phyloP scores from a whole-genome alignment of 2,888 invertebrate species.

The Lumbricus terrestris region DNA sequence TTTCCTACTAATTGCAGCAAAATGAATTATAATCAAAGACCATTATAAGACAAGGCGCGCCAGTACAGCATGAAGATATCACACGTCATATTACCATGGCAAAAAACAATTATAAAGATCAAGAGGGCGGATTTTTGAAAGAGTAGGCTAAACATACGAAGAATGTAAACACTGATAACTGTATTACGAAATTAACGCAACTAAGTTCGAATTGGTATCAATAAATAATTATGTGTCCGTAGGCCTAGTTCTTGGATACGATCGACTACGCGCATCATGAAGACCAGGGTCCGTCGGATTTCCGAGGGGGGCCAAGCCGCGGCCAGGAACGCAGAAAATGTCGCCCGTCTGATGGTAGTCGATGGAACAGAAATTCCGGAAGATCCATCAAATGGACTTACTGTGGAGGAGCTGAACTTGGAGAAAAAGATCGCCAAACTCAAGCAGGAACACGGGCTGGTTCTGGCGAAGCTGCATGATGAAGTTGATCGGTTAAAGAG shows the following conservation, averaged over 20 bases:
- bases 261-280: background rate
- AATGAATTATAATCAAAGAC: no score
- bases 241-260: background rate
- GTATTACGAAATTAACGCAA: background rate
- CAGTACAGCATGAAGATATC: background rate
- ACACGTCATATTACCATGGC: background rate
- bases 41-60: no score
- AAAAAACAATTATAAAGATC: background rate
- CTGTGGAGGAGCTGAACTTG: background rate
- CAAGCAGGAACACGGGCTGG: background rate
- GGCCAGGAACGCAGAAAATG: background rate
- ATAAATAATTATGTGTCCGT: background rate
- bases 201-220: background rate
- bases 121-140: background rate
- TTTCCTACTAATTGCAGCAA: no score
- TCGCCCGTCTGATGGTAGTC: background rate
- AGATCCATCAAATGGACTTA: background rate
- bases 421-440: background rate
- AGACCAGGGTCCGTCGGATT: background rate
- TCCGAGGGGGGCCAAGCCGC: background rate
- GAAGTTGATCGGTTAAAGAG: background rate
- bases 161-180: background rate
- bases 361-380: background rate
- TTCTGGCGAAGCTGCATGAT: background rate
- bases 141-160: background rate